These are phyloP conservation scores for Octopus bimaculoides DNA, from an alignment of 1,140 invertebrate species.

Conservation along the genomic window DNA sequence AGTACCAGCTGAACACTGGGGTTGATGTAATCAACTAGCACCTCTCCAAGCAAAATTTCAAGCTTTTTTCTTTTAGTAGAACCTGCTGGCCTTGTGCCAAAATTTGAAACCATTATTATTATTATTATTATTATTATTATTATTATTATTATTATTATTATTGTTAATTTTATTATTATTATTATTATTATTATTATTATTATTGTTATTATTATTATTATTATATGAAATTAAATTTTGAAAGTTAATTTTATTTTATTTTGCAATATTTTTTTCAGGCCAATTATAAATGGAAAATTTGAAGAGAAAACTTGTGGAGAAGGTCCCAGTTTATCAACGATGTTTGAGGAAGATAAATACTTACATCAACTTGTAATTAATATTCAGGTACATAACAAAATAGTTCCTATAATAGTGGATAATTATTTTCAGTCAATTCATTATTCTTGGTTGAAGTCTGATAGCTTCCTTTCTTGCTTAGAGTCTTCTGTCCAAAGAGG, in stretches of 20 bases:
- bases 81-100: too few relatives aligned
- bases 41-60: too few relatives aligned
- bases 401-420: too few relatives aligned
- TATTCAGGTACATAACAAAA: slow-evolving; percentile 38
- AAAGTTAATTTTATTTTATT: slow-evolving; percentile 10
- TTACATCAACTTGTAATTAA: slow-evolving; percentile 60
- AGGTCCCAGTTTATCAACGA: slow-evolving; percentile 65
- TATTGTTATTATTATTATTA: slow-evolving; percentile 33
- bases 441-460: too few relatives aligned
- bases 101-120: background rate
- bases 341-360: slow-evolving; percentile 67
- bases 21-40: too few relatives aligned
- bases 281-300: slow-evolving; percentile 72
- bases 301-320: slow-evolving; percentile 68
- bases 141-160: slow-evolving; percentile 52
- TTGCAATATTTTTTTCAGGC: slow-evolving; percentile 59
- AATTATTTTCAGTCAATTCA: too few relatives aligned
- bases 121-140: slow-evolving; percentile 25
- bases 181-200: slow-evolving; percentile 50
- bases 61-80: too few relatives aligned
- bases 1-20: too few relatives aligned
- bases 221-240: too few relatives aligned
- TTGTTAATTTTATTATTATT: slow-evolving; percentile 51
- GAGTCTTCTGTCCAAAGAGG: too few relatives aligned
- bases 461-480: too few relatives aligned